Conservation (phyloP, 1,140 invertebrate species). For the Cotesia glomerata region DNA sequence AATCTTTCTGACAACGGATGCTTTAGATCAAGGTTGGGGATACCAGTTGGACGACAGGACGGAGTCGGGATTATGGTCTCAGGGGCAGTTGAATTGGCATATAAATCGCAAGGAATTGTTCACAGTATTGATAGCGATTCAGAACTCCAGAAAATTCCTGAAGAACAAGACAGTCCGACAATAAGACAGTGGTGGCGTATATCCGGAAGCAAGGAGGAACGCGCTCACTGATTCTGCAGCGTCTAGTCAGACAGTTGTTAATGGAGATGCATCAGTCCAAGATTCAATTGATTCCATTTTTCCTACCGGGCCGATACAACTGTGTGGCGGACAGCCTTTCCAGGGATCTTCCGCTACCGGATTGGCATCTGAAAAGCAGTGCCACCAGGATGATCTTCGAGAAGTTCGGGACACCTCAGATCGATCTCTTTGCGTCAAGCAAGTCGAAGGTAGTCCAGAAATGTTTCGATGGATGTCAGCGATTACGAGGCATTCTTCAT, state of each 20-base stretch:
- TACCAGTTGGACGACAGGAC: slow-evolving; percentile 36
- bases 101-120: slow-evolving; percentile 47
- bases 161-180: slow-evolving; percentile 47
- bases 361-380: slow-evolving; percentile 33
- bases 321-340: slow-evolving; percentile 37
- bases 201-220: slow-evolving; percentile 40
- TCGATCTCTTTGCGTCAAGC: slow-evolving; percentile 32
- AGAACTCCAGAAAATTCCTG: slow-evolving; percentile 27
- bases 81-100: slow-evolving; percentile 36
- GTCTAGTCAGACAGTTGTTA: slow-evolving; percentile 24
- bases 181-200: slow-evolving; percentile 39
- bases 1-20: slow-evolving; percentile 46
- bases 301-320: slow-evolving; percentile 38
- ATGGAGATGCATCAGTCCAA: slow-evolving; percentile 11
- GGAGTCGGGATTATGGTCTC: slow-evolving; percentile 35
- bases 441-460: slow-evolving; percentile 24
- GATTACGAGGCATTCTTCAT: slow-evolving; percentile 10
- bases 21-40: slow-evolving; percentile 43
- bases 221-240: slow-evolving; percentile 22
- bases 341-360: slow-evolving; percentile 19
- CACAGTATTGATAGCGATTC: slow-evolving; percentile 40
- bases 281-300: slow-evolving; percentile 29
- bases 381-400: slow-evolving; percentile 25
- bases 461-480: slow-evolving; percentile 21
- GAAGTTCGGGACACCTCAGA: slow-evolving; percentile 27